Percentiles rank a stretch among this genome's conserved stretches.
phyloP scores from a whole-genome alignment of 2,888 invertebrate genomes.

The Tethea ocularis region DNA sequence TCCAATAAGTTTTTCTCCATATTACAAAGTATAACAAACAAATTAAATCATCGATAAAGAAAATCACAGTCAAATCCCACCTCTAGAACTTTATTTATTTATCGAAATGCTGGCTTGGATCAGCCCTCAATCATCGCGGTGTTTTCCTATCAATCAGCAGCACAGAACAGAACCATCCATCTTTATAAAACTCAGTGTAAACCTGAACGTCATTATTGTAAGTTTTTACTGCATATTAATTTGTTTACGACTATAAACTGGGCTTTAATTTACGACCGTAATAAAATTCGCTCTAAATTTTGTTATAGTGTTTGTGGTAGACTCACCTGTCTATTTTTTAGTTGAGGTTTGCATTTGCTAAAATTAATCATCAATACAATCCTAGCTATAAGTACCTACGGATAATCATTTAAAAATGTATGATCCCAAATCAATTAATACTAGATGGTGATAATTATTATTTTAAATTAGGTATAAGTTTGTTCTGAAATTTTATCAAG shows the following conservation, averaged over 20 bases:
- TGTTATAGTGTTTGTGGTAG: slow-evolving; percentile 20
- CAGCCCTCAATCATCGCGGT: slow-evolving; percentile 74
- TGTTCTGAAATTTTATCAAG: too few species aligned
- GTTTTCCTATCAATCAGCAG: slow-evolving; percentile 74
- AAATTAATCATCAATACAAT: neutral
- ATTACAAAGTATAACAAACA: neutral
- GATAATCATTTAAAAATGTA: too few species aligned
- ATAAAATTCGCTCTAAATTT: slow-evolving; percentile 55
- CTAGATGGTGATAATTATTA: too few species aligned
- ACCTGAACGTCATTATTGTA: slow-evolving; percentile 67
- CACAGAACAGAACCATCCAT: slow-evolving; percentile 68
- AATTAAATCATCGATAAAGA: slow-evolving; percentile 25
- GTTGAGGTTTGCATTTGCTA: slow-evolving; percentile 22
- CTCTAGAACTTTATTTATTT: slow-evolving; percentile 69
- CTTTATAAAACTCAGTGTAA: slow-evolving; percentile 77
- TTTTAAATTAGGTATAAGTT: too few species aligned
- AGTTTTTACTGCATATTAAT: slow-evolving; percentile 73
- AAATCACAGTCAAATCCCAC: slow-evolving; percentile 24
- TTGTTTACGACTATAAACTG: slow-evolving; percentile 67
- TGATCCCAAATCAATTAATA: too few species aligned
- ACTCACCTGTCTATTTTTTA: slow-evolving; percentile 26
- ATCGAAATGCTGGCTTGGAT: slow-evolving; percentile 77
- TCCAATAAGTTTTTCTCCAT: neutral
- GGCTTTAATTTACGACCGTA: slow-evolving; percentile 60
- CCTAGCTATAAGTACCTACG: too few species aligned